Evolutionary conservation across 2,888 invertebrate species (phyloP).

Genomic region (Patella pellucida): DNA sequence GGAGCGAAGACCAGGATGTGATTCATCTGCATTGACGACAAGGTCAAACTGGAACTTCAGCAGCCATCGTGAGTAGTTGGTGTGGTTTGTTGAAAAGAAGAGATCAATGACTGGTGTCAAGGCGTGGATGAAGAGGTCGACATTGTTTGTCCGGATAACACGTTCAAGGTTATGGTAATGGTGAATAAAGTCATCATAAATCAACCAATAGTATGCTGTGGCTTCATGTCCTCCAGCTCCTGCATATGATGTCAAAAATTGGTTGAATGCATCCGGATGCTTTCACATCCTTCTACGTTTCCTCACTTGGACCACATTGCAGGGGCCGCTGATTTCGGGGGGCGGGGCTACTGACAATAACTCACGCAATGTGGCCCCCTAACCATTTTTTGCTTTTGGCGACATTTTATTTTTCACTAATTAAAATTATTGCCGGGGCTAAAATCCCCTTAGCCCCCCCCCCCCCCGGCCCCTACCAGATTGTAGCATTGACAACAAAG

Average conservation of each 20-base stretch:
- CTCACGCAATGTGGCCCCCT: too few relatives aligned
- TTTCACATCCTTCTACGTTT: background rate
- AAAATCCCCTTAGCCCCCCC: too few relatives aligned
- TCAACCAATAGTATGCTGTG: slow-evolving; percentile 38
- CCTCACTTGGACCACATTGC: background rate
- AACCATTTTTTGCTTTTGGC: too few relatives aligned
- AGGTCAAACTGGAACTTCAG: slow-evolving; percentile 36
- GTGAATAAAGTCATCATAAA: slow-evolving; percentile 31
- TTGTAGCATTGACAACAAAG: background rate
- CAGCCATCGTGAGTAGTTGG: slow-evolving; percentile 42
- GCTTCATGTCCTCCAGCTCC: slow-evolving; percentile 30
- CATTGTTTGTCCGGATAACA: slow-evolving; percentile 34
- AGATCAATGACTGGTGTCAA: slow-evolving; percentile 27
- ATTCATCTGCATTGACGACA: slow-evolving; percentile 26
- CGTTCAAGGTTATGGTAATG: slow-evolving; percentile 16
- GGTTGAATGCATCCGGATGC: slow-evolving; percentile 14
- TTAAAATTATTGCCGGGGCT: too few relatives aligned
- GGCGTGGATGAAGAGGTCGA: slow-evolving; percentile 31
- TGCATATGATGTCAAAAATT: slow-evolving; percentile 20
- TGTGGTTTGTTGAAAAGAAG: slow-evolving; percentile 36
- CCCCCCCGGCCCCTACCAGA: too few relatives aligned
- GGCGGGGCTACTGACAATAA: too few relatives aligned
- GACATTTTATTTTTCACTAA: too few relatives aligned
- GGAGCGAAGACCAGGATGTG: background rate
- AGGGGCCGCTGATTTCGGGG: too few relatives aligned